Evolutionary conservation across 1,140 invertebrate species (phyloP).

Genomic region (Papilio helenus): DNA sequence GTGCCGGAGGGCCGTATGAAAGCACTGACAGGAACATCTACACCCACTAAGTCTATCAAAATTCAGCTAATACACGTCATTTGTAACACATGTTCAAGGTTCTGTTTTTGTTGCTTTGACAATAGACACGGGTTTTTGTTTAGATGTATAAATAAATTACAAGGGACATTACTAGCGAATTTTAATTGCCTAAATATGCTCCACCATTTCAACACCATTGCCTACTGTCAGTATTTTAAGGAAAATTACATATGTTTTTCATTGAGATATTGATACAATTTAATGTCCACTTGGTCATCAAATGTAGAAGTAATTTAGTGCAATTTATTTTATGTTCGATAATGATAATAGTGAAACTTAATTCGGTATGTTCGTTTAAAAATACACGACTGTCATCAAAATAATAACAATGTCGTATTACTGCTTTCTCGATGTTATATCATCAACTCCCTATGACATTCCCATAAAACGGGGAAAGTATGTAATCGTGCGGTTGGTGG

Average conservation of each 20-base stretch:
- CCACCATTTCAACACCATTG: background rate
- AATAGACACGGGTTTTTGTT: background rate
- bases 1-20: conserved; percentile 46
- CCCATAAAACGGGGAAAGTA: conserved; percentile 80
- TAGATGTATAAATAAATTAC: background rate
- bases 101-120: conserved; percentile 2
- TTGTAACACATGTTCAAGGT: conserved; percentile 31
- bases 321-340: background rate
- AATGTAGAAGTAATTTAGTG: background rate
- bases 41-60: conserved; percentile 38
- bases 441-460: conserved; percentile 61
- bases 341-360: conserved; percentile 17
- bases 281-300: background rate
- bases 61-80: conserved; percentile 26
- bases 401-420: conserved; percentile 39
- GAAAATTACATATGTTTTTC: too few relatives aligned
- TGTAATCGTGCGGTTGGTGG: conserved; percentile 60
- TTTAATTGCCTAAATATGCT: background rate
- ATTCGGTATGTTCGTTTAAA: background rate
- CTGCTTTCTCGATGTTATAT: conserved; percentile 68
- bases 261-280: too few relatives aligned
- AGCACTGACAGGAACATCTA: conserved; percentile 49
- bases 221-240: too few relatives aligned
- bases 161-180: background rate
- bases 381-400: conserved; percentile 24